Base-by-base conservation (phyloP, 35 echinoderm and acorn worm species). In the Stichopus chloronotus region DNA sequence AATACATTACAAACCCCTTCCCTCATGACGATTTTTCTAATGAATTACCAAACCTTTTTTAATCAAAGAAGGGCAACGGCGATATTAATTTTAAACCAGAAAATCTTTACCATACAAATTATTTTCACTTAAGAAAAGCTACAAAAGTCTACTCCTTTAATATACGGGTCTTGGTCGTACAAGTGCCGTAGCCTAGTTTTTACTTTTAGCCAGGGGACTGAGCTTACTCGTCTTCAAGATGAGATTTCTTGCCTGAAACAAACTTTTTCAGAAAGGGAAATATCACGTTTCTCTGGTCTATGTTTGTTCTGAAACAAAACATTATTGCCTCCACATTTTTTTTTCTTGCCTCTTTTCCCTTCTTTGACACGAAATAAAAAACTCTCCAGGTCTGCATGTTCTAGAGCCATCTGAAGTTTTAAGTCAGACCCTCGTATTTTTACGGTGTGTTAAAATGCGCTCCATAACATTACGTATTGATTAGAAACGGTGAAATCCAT, bases 401-500 rank as follows among this genome's bases (percentile, higher is more conserved):
- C 6, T 72, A n/a, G 69, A 20, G 69, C 17, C 17, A 72, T 43
- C 12, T 19, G 20, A 72, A 20, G 16, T 72, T 20, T n/a, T 72
- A 72, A 14, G 7, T 7, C 12, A 72, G 69, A 43, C 30, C 3
- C 3, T 43, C 30, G 13, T 72, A 72, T 20, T 72, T 72, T 43
- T 6, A 72, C 16, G 69, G 69, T 72, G 69, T 72, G 69, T n/a
- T n/a, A 72, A 72, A 72, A 14, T n/a, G 17, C 69, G 69, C 69
- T 72, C 22, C 69, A 72, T 72, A 72, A 72, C 69, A 72, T 72
- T 72, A 72, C 14, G 17, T 16, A 72, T 72, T 72, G 69, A 72
- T 72, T 72, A 72, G 69, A 72, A 43, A 72, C 22, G 69, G 17
- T 72, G 69, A 72, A 72, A 72, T 72, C 69, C 69, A 72, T 72